These are phyloP conservation scores for Phoeniculus purpureus DNA, from an alignment of 2,797 vertebrate genomes.

Conservation along the genomic window DNA sequence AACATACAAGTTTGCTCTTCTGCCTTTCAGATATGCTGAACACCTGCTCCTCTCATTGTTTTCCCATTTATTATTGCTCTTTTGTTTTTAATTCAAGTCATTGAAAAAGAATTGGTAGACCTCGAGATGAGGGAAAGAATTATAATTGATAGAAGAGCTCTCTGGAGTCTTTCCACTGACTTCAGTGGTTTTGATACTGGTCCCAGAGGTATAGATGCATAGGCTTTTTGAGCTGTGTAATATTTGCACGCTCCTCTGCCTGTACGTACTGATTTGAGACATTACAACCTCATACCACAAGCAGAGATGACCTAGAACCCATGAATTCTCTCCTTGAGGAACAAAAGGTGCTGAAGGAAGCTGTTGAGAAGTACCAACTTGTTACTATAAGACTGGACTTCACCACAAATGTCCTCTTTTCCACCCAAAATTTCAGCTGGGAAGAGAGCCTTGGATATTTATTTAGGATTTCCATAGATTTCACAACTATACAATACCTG, in stretches of 20 bases:
- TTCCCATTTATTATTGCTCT: constrained; percentile 16
- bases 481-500: background rate
- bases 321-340: background rate
- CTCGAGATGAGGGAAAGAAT: no score
- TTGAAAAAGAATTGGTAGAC: no score
- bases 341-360: background rate
- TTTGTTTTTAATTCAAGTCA: constrained; percentile 29
- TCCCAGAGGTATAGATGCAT: background rate
- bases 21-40: constrained; percentile 58
- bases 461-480: background rate
- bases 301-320: background rate
- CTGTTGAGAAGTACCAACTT: background rate
- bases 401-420: background rate
- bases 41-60: constrained; percentile 62
- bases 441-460: background rate
- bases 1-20: constrained; percentile 65
- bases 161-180: constrained; percentile 25
- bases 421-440: background rate
- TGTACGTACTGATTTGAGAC: background rate
- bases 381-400: background rate
- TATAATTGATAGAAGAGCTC: constrained; percentile 4
- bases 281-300: background rate
- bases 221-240: background rate
- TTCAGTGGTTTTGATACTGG: background rate
- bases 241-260: background rate